Evolutionary conservation across 64 coral and sea anemone genomes (phyloP), one percentile per base, ranked within the genome.

Genomic region (Stichodactyla helianthus): DNA sequence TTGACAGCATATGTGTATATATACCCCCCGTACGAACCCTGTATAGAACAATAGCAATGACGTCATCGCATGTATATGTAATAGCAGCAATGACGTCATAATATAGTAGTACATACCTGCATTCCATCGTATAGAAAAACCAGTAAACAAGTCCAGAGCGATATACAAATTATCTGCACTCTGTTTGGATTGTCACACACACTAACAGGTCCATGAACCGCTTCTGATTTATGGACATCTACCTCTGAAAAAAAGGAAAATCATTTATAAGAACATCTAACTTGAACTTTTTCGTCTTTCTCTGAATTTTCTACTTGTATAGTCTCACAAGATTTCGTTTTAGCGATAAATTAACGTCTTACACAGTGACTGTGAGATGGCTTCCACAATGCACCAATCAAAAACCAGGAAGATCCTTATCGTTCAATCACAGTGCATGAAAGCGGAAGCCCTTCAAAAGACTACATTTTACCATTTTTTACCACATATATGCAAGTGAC

Each of bases 41-140:
- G 84, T 6, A 44, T 44, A 53, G 12, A 74, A 74, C 23, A 53
- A 31, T n/a, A 74, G 27, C 0, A 74, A 74, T 74, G 68, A 81
- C 78, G 78, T 52, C 78, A 81, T 81, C 0, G 1, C 12, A 20
- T 52, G 16, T 51, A 78, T 78, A 20, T 64, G 8, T 51, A 50
- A 6, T 59, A 59, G 56, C 3, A 79, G 4, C 20, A 27, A 27
- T 70, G 65, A 70, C 65, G 65, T 70, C 65, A 70, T 70, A 25
- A 0, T 22, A 70, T 23, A 70, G 55, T 58, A 58, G 14, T 58
- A 5, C 68, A 9, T 54, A 96, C 94, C 86, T 96, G 94, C 94
- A 96, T 96, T 76, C 94, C 94, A 28, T 96, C 94, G 81, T 96
- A 96, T 59, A 96, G 91, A 77, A 96, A 96, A 27, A 96, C 94